A percentile compares a stretch with the other conserved stretches of the same genome.
phyloP scores from a whole-genome alignment of 2,888 invertebrate species.

The Dastarcus helophoroides region DNA sequence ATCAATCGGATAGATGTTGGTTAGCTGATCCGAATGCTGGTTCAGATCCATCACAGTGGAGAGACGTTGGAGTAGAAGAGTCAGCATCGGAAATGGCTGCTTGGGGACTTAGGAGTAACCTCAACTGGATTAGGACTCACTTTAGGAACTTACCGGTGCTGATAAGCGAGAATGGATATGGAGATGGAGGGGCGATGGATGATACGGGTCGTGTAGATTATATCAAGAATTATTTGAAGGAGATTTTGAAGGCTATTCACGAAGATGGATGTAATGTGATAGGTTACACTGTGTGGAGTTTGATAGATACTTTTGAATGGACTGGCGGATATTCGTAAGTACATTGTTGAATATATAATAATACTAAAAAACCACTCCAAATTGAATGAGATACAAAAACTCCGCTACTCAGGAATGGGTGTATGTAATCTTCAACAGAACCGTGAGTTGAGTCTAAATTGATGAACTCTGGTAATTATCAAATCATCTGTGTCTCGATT shows the following conservation, averaged over 20 bases:
- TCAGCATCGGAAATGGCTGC: conserved; percentile 44
- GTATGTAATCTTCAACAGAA: too few relatives aligned
- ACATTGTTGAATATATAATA: too few relatives aligned
- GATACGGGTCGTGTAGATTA: conserved; percentile 9
- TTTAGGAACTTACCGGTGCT: conserved; percentile 47
- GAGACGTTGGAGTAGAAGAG: conserved; percentile 40
- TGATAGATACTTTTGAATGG: conserved; percentile 53
- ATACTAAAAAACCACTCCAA: too few relatives aligned
- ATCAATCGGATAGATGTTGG: conserved; percentile 37
- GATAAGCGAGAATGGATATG: conserved; percentile 50
- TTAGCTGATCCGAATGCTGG: conserved; percentile 1
- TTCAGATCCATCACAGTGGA: conserved; percentile 15
- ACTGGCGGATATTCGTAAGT: conserved; percentile 38
- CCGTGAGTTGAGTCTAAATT: too few relatives aligned
- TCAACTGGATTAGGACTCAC: conserved; percentile 47
- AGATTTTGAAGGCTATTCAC: conserved; percentile 35
- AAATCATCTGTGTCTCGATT: too few relatives aligned
- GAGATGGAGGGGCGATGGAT: conserved; percentile 35
- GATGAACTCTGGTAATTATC: too few relatives aligned
- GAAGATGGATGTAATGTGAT: conserved; percentile 36
- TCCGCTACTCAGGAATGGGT: too few relatives aligned
- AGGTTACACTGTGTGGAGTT: conserved; percentile 47
- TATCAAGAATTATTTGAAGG: conserved; percentile 30
- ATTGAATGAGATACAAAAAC: too few relatives aligned
- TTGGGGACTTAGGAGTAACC: conserved; percentile 46